These are phyloP conservation scores for Nudaria mundana DNA, from an alignment of 2,888 invertebrate genomes.

Conservation along the genomic window DNA sequence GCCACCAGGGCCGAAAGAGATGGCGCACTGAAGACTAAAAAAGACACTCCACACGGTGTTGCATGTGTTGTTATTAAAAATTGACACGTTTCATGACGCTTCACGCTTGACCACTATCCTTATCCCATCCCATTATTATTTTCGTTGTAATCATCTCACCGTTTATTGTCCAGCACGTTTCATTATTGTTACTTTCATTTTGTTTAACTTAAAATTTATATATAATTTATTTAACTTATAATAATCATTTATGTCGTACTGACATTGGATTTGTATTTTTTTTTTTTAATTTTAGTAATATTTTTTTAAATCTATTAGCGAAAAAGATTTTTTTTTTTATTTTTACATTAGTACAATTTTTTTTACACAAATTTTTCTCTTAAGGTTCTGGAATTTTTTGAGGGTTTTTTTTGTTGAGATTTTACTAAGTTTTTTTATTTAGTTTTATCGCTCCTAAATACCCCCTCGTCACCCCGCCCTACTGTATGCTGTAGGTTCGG, in stretches of 20 bases:
- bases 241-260: no score
- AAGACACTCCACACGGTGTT: slow-evolving; percentile 58
- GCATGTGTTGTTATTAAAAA: slow-evolving; percentile 46
- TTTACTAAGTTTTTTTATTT: background rate
- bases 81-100: slow-evolving; percentile 34
- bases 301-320: slow-evolving; percentile 10
- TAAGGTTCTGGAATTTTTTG: background rate
- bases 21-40: slow-evolving; percentile 48
- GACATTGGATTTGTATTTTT: no score
- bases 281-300: background rate
- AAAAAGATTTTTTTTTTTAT: background rate
- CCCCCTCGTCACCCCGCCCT: slow-evolving; percentile 31
- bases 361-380: no score
- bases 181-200: slow-evolving; percentile 18
- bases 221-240: slow-evolving; percentile 14
- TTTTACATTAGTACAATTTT: background rate
- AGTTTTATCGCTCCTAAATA: slow-evolving; percentile 11
- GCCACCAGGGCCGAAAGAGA: slow-evolving; percentile 80
- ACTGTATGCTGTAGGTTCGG: slow-evolving; percentile 55
- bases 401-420: background rate
- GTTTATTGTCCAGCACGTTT: slow-evolving; percentile 26
- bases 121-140: slow-evolving; percentile 22
- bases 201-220: slow-evolving; percentile 22
- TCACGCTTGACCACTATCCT: slow-evolving; percentile 40
- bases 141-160: slow-evolving; percentile 28